These are phyloP conservation scores for Gadus chalcogrammus DNA, from an alignment of 2,113 vertebrate species.

Conservation along the genomic window DNA sequence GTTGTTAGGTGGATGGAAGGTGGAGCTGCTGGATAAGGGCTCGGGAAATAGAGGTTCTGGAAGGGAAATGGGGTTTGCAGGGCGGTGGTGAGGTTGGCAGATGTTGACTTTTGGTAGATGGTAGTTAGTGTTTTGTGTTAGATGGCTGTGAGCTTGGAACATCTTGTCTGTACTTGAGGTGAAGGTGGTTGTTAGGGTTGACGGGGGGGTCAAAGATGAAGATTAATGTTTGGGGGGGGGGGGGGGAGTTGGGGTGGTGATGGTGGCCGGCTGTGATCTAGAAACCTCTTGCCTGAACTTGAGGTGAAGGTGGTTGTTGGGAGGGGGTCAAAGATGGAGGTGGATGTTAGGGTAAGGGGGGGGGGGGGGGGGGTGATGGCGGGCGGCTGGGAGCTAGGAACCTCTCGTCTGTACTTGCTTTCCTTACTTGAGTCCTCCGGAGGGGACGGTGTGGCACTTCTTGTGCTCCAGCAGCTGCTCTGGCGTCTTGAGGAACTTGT, in stretches of 20 bases:
- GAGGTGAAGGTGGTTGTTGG: conserved; percentile 30
- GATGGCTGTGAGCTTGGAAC: conserved; percentile 5
- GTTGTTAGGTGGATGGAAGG: no score
- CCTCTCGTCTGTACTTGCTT: conserved; percentile 95
- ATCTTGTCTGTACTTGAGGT: neutral
- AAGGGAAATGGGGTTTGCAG: no score
- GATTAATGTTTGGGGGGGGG: no score
- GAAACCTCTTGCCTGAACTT: conserved; percentile 88
- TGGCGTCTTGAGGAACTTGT: conserved; percentile 99
- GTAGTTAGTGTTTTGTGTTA: neutral
- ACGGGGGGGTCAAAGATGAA: neutral
- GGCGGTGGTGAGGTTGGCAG: no score
- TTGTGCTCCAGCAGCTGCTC: conserved; percentile 99
- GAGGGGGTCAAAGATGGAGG: neutral
- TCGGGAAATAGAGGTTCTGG: no score
- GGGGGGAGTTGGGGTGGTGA: neutral
- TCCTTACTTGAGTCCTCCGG: conserved; percentile 99
- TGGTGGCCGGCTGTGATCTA: conserved; percentile 45
- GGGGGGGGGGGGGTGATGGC: conserved; percentile 1
- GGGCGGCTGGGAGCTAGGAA: conserved; percentile 58
- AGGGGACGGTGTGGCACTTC: conserved; percentile 98
- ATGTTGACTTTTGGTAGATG: neutral
- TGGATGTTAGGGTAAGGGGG: no score
- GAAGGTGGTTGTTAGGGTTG: neutral
- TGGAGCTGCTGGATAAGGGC: no score